Evolutionary conservation across 2,113 vertebrate genomes (phyloP).

Genomic region (Pluvianellus socialis): DNA sequence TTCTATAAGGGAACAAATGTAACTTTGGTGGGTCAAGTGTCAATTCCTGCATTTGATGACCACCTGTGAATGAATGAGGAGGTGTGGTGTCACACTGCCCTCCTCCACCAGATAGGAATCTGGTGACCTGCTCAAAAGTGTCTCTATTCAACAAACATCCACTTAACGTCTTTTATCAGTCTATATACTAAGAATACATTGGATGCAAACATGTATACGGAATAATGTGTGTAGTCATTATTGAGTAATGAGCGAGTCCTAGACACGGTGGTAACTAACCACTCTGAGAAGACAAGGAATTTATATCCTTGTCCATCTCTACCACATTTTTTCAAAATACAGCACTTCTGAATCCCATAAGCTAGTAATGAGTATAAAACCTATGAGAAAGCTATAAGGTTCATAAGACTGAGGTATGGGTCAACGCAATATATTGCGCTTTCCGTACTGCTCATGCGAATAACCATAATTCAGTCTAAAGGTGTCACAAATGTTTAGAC

Average conservation of each 20-base stretch:
- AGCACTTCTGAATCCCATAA: not conserved
- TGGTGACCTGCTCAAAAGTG: not conserved
- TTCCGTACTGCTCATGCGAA: not conserved
- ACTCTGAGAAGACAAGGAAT: not conserved
- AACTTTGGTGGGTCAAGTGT: not conserved
- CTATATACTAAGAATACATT: not conserved
- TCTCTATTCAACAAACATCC: not conserved
- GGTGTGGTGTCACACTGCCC: not conserved
- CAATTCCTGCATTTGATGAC: not conserved
- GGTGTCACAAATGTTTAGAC: not conserved
- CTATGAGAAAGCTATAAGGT: not conserved
- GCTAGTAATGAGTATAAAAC: not conserved
- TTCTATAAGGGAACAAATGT: not conserved
- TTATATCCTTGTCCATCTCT: not conserved
- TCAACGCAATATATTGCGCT: not conserved
- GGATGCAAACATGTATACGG: not conserved
- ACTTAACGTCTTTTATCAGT: fast-evolving
- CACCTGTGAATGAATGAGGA: not conserved
- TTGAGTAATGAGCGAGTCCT: not conserved
- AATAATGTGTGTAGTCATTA: not conserved
- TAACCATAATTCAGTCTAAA: not conserved
- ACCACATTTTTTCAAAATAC: not conserved
- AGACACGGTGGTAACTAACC: not conserved
- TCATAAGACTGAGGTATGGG: not conserved
- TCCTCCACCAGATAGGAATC: too few species aligned